These are phyloP conservation scores for Oreohelix idahoensis DNA, from an alignment of 1,140 invertebrate species.

Conservation along the genomic window DNA sequence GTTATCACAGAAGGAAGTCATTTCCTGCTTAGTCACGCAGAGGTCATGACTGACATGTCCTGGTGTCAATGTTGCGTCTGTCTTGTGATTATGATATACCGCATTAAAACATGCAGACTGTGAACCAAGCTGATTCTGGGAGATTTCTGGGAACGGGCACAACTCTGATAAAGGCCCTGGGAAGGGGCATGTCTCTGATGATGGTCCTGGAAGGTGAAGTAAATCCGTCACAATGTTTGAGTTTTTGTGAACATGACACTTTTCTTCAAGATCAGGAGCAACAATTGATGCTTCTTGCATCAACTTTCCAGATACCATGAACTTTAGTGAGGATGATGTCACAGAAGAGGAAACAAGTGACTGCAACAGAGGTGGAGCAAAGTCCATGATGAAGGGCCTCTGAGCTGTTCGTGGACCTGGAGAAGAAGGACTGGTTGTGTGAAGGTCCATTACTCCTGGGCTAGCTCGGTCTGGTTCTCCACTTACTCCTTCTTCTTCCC, in stretches of 20 bases:
- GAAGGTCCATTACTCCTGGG: constrained; percentile 59
- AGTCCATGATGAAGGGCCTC: constrained; percentile 26
- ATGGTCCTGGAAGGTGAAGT: neutral
- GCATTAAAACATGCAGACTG: constrained; percentile 3
- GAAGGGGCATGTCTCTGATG: neutral
- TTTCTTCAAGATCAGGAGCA: neutral
- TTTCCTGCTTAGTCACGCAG: neutral
- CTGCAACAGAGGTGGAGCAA: neutral
- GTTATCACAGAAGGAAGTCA: constrained; percentile 22
- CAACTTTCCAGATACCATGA: neutral
- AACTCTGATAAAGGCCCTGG: neutral
- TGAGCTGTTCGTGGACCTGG: constrained; percentile 49
- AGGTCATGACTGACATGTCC: neutral
- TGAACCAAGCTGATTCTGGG: neutral
- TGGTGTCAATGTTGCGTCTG: neutral
- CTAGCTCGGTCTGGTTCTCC: constrained; percentile 21
- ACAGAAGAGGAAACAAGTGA: constrained; percentile 5
- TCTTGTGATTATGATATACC: neutral
- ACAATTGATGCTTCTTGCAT: neutral
- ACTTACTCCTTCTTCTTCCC: neutral
- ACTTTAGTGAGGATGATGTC: neutral
- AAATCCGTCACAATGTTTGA: neutral
- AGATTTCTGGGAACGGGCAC: neutral
- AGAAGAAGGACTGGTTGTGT: constrained; percentile 58
- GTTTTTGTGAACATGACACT: neutral